Evolutionary conservation across 1,140 invertebrate genomes (phyloP).

Genomic region (Pogonomyrmex californicus): DNA sequence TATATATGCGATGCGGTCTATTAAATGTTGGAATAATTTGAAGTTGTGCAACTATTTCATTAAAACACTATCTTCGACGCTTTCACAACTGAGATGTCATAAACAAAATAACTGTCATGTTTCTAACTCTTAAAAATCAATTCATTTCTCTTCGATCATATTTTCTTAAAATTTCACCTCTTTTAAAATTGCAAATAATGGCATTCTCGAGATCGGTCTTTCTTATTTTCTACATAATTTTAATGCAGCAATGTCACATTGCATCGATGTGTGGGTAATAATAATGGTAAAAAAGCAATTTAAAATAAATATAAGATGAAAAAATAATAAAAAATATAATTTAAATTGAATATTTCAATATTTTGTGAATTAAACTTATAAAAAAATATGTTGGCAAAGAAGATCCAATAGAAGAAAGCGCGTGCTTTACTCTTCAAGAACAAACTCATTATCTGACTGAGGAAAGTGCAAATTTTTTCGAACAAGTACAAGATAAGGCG

Average conservation of each 20-base stretch:
- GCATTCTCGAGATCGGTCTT: neutral
- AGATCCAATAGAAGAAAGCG: neutral
- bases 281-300: neutral
- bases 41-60: neutral
- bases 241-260: neutral
- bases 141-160: neutral
- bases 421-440: neutral
- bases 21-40: neutral
- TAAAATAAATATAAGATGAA: too few species aligned
- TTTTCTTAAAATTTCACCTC: neutral
- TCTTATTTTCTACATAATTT: constrained; percentile 9
- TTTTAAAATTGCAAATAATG: constrained; percentile 3
- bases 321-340: neutral
- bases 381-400: constrained; percentile 2
- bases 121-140: neutral
- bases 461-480: neutral
- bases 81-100: constrained; percentile 4
- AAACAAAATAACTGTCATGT: neutral
- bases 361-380: neutral
- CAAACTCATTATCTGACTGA: neutral
- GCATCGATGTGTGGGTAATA: neutral
- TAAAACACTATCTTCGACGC: neutral
- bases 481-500: neutral
- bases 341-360: neutral
- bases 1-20: neutral